Percentiles rank a stretch among this genome's conserved stretches.
Evolutionary conservation across 2,888 invertebrate genomes (phyloP).

Genomic region (Pomacea canaliculata): DNA sequence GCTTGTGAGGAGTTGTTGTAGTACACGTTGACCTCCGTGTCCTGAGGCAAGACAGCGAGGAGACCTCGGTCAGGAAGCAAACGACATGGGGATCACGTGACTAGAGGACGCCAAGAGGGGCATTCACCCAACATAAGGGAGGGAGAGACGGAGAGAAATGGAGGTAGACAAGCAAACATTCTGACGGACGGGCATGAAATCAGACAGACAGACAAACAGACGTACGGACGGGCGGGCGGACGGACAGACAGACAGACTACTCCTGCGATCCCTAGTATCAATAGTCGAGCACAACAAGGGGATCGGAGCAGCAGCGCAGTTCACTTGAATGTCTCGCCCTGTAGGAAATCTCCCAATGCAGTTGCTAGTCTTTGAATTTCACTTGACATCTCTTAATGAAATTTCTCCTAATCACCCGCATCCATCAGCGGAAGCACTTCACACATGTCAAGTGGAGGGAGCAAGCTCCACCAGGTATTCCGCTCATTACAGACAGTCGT

Average conservation of each 20-base stretch:
- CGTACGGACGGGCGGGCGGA: background rate
- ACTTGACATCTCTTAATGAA: no score
- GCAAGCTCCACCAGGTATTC: no score
- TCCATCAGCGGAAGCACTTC: no score
- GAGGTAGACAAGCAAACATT: background rate
- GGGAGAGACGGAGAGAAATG: background rate
- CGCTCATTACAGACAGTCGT: no score
- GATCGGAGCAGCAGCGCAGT: no score
- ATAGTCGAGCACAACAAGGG: no score
- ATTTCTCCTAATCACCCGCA: no score
- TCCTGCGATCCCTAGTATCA: no score
- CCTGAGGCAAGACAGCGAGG: conserved; percentile 31
- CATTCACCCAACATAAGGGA: background rate
- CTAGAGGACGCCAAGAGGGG: background rate
- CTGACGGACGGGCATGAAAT: background rate
- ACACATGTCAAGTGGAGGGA: no score
- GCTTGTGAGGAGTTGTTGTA: conserved; percentile 48
- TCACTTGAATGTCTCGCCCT: no score
- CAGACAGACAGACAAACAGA: background rate
- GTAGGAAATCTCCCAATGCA: no score
- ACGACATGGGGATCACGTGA: background rate
- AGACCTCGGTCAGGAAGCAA: background rate
- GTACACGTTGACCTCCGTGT: conserved; percentile 41
- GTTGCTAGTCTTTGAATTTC: no score
- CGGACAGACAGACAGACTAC: background rate